Evolutionary conservation across 2,888 invertebrate genomes (phyloP).

Genomic region (Polymixis flavicincta): DNA sequence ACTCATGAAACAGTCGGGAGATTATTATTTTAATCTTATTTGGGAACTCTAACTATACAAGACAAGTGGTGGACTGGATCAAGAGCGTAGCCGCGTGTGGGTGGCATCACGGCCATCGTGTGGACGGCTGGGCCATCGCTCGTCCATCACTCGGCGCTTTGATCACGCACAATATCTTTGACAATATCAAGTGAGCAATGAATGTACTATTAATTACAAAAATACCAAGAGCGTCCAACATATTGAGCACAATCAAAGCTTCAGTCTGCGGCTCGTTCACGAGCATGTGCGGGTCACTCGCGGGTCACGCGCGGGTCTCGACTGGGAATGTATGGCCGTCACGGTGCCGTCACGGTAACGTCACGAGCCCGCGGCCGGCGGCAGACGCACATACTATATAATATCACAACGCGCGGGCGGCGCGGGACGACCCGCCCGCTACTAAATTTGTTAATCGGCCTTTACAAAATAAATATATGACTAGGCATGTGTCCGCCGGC

Average conservation of each 20-base stretch:
- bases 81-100: constrained; percentile 40
- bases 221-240: constrained; percentile 58
- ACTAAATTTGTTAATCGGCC: constrained; percentile 57
- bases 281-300: constrained; percentile 15
- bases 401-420: constrained; percentile 64
- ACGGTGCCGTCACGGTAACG: constrained; percentile 44
- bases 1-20: constrained; percentile 81
- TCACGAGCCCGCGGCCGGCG: constrained; percentile 41
- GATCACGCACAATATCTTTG: constrained; percentile 54
- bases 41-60: constrained; percentile 62
- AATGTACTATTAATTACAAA: constrained; percentile 56
- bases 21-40: constrained; percentile 65
- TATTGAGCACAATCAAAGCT: constrained; percentile 54
- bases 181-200: constrained; percentile 56
- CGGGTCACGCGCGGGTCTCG: constrained; percentile 28
- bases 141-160: constrained; percentile 47
- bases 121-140: constrained; percentile 40
- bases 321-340: constrained; percentile 59
- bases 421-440: constrained; percentile 49
- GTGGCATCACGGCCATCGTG: constrained; percentile 9
- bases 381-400: constrained; percentile 59
- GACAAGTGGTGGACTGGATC: constrained; percentile 58
- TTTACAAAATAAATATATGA: constrained; percentile 68
- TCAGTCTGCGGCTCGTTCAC: constrained; percentile 49
- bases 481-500: constrained; percentile 63